Evolutionary conservation across 1,140 invertebrate genomes (phyloP), one percentile per base, ranked within the genome.

Genomic region (Cheumatopsyche charites): DNA sequence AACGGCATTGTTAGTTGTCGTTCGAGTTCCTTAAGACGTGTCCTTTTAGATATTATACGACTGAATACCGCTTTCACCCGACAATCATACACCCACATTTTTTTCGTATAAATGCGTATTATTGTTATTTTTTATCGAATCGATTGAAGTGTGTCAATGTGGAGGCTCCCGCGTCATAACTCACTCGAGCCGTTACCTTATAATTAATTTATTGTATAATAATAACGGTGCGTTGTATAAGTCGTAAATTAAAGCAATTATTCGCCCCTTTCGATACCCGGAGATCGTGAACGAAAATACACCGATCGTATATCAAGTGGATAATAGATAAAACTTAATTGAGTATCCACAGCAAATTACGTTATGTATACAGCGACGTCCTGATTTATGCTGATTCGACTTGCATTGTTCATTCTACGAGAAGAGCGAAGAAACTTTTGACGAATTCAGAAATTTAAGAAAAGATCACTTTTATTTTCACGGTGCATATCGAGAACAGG

Each of bases 151-250:
- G 21, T 58, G 55, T 58, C 55, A 58, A 13, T 58, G 9, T 36
- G 13, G 23, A 19, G 19, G 2, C 25, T 26, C 25, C 23, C 9
- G 23, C 13, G 23, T 23, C 55, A 26, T 58, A 58, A 58, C 2
- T 58, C 55, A 58, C 23, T 7, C 23, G 55, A 13, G 23, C 19
- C 21, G 55, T 25, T 23, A 58, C 23, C 29, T 36, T 36, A 36
- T 58, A 58, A 58, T 58, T 58, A 58, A 58, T 58, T 58, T 25
- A 25, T 58, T 58, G 55, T 21, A 58, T 58, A 58, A 58, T 58
- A 58, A 58, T 58, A 58, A 36, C 13, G 13, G 21, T 23, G 55
- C 13, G 21, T 58, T 58, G 55, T 58, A 58, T 58, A 25, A 58
- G 55, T 25, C 19, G 23, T 58, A 58, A 23, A 58, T 58, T 58